These are phyloP conservation scores for Synergus umbraculus DNA, from an alignment of 2,888 invertebrate species.

Conservation along the genomic window DNA sequence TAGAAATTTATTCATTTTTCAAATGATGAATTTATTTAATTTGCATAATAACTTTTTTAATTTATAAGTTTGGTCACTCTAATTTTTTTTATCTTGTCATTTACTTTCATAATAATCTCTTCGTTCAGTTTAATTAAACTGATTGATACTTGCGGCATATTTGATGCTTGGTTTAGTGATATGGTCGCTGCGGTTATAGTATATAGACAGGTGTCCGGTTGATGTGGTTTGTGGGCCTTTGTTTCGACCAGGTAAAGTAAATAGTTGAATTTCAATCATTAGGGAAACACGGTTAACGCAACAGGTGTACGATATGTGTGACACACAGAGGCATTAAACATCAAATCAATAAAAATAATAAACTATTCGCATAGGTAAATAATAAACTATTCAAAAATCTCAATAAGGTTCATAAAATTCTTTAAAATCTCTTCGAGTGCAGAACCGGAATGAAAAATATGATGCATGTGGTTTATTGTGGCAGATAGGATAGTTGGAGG, in stretches of 20 bases:
- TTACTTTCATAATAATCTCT: neutral
- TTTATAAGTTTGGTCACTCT: neutral
- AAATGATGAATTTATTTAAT: neutral
- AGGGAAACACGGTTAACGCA: slow-evolving; percentile 9
- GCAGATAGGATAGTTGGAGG: no score
- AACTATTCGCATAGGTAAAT: no score
- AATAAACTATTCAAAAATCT: no score
- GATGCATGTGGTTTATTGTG: neutral
- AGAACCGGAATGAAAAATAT: neutral
- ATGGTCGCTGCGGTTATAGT: slow-evolving; percentile 1
- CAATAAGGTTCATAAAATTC: no score
- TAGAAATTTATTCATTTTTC: neutral
- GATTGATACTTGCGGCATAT: slow-evolving; percentile 19
- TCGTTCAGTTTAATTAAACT: neutral
- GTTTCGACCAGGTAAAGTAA: slow-evolving; percentile 14
- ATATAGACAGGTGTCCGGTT: slow-evolving; percentile 19
- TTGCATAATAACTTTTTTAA: no score
- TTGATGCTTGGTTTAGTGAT: neutral
- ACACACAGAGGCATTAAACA: neutral
- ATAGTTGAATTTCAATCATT: slow-evolving; percentile 37
- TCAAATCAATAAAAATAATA: neutral
- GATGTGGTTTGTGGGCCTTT: slow-evolving; percentile 27
- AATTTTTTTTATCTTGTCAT: no score
- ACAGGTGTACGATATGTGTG: slow-evolving; percentile 22
- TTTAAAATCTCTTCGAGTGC: no score